Evolutionary conservation across 37 sponge, comb jelly and placozoan species (phyloP).

Genomic region (Bolinopsis microptera): DNA sequence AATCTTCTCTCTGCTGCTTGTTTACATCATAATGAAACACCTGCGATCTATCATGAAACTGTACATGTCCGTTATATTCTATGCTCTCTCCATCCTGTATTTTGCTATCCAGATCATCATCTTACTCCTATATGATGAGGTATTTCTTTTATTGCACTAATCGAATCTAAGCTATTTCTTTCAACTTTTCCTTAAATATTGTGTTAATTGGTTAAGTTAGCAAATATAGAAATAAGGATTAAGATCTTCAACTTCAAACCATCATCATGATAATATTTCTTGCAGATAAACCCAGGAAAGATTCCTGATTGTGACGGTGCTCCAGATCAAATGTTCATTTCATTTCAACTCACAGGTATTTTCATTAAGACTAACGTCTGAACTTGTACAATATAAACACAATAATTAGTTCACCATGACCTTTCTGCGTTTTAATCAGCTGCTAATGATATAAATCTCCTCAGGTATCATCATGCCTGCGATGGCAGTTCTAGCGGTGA

Average conservation of each 20-base stretch:
- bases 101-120: background rate
- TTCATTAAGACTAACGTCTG: no score
- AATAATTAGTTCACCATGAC: no score
- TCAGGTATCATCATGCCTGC: constrained; percentile 31
- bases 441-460: background rate
- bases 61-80: background rate
- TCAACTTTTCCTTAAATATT: no score
- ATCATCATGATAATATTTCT: no score
- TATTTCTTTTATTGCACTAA: no score
- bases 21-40: background rate
- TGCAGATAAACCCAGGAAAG: background rate
- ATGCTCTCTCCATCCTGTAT: background rate
- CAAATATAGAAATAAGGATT: no score
- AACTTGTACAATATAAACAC: background rate
- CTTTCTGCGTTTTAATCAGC: background rate
- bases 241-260: no score
- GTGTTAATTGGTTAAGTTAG: no score
- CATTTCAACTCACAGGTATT: background rate
- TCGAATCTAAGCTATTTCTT: no score
- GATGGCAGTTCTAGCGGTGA: background rate
- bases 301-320: background rate
- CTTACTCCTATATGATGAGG: background rate
- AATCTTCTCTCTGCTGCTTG: background rate
- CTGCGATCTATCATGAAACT: background rate
- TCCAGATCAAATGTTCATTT: background rate